Evolutionary conservation across 1,140 invertebrate species (phyloP).

Genomic region (Aporrectodea caliginosa): DNA sequence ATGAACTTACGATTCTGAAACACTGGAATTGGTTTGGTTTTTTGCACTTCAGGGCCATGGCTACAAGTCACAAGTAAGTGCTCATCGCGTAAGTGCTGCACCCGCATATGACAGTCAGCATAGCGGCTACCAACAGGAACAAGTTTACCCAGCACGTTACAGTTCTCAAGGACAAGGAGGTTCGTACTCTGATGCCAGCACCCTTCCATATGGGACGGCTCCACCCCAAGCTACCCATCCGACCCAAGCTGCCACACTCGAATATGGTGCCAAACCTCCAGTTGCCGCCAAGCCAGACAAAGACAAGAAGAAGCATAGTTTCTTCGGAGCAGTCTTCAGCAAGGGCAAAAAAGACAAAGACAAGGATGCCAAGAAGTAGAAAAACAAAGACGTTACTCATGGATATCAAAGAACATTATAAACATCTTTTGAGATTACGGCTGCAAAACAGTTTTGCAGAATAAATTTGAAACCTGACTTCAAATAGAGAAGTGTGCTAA

Average conservation of each 20-base stretch:
- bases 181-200: background rate
- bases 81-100: conserved; percentile 3
- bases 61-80: conserved; percentile 38
- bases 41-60: background rate
- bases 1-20: too few species aligned
- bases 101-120: too few species aligned
- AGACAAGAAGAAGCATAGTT: conserved; percentile 26
- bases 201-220: background rate
- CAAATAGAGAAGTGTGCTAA: background rate
- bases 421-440: too few species aligned
- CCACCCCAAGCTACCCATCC: background rate
- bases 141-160: too few species aligned
- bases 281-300: conserved; percentile 3
- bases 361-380: conserved; percentile 13
- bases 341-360: conserved; percentile 25
- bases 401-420: background rate
- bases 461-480: background rate
- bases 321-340: conserved; percentile 3
- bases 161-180: background rate
- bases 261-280: background rate
- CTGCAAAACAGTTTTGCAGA: background rate
- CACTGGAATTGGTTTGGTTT: background rate
- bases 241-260: conserved; percentile 5
- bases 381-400: background rate
- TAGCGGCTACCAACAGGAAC: too few species aligned